Percentiles rank a stretch among this genome's conserved stretches.
Conservation (phyloP, 1,140 invertebrate species). For the Tetramorium alpestre region DNA sequence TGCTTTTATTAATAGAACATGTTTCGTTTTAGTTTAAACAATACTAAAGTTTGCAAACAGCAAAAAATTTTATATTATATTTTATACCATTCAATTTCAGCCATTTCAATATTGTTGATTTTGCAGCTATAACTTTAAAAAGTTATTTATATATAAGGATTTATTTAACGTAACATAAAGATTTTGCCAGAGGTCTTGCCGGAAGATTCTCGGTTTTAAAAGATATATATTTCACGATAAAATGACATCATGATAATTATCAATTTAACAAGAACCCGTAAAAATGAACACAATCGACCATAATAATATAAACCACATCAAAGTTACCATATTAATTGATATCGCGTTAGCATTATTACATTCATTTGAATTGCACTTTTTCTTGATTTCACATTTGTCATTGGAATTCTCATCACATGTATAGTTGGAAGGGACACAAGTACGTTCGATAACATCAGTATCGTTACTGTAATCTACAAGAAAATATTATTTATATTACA, state of each 20-base stretch:
- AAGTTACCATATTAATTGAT: background rate
- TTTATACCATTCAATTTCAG: background rate
- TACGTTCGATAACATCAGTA: background rate
- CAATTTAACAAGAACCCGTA: background rate
- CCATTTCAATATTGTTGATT: background rate
- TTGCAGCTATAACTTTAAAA: background rate
- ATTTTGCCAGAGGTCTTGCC: background rate
- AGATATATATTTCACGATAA: background rate
- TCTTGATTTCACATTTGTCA: background rate
- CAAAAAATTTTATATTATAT: background rate
- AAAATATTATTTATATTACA: slow-evolving; percentile 22
- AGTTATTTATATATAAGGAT: background rate
- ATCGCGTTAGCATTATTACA: slow-evolving; percentile 15
- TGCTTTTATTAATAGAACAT: background rate
- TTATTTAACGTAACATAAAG: background rate
- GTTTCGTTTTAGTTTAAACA: background rate
- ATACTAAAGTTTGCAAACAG: background rate
- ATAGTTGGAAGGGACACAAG: background rate
- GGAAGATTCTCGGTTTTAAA: background rate
- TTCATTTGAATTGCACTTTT: background rate
- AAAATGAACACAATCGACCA: background rate
- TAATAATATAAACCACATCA: background rate
- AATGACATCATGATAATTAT: background rate
- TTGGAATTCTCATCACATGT: background rate
- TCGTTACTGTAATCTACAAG: background rate